Base-by-base conservation (phyloP, 2,113 vertebrate species). In the Nicator chloris region DNA sequence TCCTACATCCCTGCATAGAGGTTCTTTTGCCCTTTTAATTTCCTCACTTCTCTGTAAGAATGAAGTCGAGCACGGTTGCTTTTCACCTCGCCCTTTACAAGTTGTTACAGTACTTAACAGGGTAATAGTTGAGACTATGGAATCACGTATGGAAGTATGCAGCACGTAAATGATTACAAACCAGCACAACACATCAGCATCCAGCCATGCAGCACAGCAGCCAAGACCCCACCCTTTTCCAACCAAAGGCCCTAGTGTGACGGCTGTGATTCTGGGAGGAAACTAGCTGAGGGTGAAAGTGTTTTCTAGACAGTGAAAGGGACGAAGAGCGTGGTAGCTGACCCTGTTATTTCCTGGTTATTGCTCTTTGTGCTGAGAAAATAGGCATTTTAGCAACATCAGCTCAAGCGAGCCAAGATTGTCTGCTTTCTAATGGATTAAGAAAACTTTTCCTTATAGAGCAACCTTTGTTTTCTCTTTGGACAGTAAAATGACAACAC, bases 181-280 rank as follows among this genome's bases (percentile, higher is more conserved):
- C 93, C 92, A 93, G 90, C 31, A 9, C 47, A 72, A 21, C 42
- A 73, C 95, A 96, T 96, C 92, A 86, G 61, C 51, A 54, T 22
- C 54, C 82, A 96, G 82, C 59, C 90, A 57, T 1, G 71, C 71
- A 82, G 79, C 44, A 18, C 27, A 1, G 79, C 7, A 44, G 87
- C 87, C 82, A 90, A 70, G 71, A 85, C 56, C 45, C 49, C 71
- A 77, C 82, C 59, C 79, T 61, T 57, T 59, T n/a, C 79, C 91
- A 60, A 2, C 50, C 4, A 0, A 85, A 60, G 73, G 86, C 70
- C 42, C 30, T 33, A 50, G n/a, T 0, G 1, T 2, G 33, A 23
- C 0, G 1, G 56, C 83, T 71, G 28, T 16, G 42, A 28, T 17
- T 42, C 24, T 5, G 51, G 39, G 23, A 92, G 56, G 75, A 73